Base-by-base conservation (phyloP, 2,113 vertebrate genomes). In the Sturnira hondurensis region DNA sequence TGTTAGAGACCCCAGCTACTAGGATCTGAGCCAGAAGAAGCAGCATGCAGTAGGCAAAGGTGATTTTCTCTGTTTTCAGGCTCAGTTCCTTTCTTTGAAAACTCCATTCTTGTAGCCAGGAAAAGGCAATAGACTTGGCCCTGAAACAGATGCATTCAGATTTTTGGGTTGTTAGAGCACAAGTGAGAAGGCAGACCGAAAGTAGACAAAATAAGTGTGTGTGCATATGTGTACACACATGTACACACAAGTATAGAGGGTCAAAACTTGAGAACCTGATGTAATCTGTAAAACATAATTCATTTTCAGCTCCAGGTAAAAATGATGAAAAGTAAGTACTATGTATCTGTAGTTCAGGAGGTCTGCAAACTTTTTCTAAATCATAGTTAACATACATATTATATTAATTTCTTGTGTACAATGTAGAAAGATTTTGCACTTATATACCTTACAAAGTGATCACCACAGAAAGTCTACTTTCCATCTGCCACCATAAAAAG, bases 1-100 rank as follows among this genome's bases (percentile, higher is more conserved):
- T 95, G 95, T 89, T 93, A 26, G 47, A 91, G 63, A 86, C 68
- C 65, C 61, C 61, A 58, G 73, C 65, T 91, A 92, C 86, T 76
- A 81, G 91, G 77, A 96, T 26, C 56, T 47, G 31, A 84, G 86
- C 89, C 94, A 96, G 83, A 54, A 36, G 3, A 89, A 68, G 58
- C 63, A 78, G 86, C 33, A 2, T 15, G 14, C 45, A 31, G 16
- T 38, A 74, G 20, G 8, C 78, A 92, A 84, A 91, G 89, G 86
- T 80, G 58, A 94, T 78, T 94, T 77, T 89, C 61, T 89, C 22
- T 92, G 47, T 54, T 93, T 91, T 82, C 61, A 83, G 80, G 63
- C 56, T 91, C 50, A 91, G 47, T 43, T 96, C 78, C 33, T 38
- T 65, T 93, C 70, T 86, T 88, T 28, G 65, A 91, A 54, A 91